phyloP scores from a whole-genome alignment of 2,888 invertebrate species.

The Cosmopolites sordidus region DNA sequence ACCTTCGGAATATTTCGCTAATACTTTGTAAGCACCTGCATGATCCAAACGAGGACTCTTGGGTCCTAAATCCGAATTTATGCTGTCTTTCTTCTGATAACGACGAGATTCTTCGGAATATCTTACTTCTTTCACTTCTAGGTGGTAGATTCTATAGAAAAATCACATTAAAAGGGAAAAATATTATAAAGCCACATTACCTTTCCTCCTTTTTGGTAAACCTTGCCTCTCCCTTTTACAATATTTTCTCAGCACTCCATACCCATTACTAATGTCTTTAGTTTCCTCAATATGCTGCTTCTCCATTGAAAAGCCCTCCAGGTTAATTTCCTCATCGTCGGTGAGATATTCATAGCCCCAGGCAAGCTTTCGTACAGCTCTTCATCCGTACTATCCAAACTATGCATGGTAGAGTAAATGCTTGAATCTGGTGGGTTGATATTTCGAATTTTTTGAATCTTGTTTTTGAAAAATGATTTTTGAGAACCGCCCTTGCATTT shows the following conservation, averaged over 20 bases:
- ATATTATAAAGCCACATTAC: no score
- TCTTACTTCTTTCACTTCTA: neutral
- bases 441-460: constrained; percentile 52
- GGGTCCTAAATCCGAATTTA: no score
- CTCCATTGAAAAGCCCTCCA: constrained; percentile 26
- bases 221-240: constrained; percentile 2
- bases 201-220: neutral
- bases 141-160: neutral
- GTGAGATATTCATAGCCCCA: constrained; percentile 46
- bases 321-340: constrained; percentile 34
- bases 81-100: neutral
- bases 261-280: constrained; percentile 14
- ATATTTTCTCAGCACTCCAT: constrained; percentile 21
- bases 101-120: neutral
- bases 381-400: constrained; percentile 46
- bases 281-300: constrained; percentile 9
- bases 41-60: constrained; percentile 7
- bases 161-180: no score
- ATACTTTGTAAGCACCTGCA: constrained; percentile 11
- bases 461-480: constrained; percentile 46
- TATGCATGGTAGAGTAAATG: constrained; percentile 42
- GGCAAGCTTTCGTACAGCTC: constrained; percentile 53
- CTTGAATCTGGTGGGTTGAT: constrained; percentile 46
- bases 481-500: constrained; percentile 51
- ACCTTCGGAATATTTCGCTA: constrained; percentile 33